phyloP scores from a whole-genome alignment of 2,888 invertebrate species.

The Pilophorus perplexus region DNA sequence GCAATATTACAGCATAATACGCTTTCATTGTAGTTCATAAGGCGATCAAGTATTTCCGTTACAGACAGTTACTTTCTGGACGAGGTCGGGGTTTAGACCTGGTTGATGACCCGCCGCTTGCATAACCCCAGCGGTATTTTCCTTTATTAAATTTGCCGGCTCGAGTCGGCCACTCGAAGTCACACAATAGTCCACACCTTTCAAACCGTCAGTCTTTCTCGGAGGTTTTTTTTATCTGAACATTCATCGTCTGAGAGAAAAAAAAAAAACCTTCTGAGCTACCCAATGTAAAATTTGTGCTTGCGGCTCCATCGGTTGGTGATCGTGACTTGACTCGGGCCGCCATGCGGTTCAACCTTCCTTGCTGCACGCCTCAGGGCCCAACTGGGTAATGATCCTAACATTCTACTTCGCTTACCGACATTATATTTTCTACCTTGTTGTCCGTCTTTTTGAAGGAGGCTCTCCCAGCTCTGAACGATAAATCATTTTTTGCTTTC shows the following conservation, averaged over 20 bases:
- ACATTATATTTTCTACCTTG: too few species aligned
- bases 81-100: too few species aligned
- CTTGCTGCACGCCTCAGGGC: not conserved
- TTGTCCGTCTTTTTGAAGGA: too few species aligned
- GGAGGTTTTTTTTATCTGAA: not conserved
- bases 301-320: not conserved
- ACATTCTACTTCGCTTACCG: not conserved
- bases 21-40: too few species aligned
- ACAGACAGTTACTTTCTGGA: too few species aligned
- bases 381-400: not conserved
- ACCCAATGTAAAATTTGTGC: not conserved
- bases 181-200: too few species aligned
- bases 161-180: too few species aligned
- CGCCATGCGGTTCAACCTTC: not conserved
- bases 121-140: slow-evolving; percentile 3
- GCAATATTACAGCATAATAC: too few species aligned
- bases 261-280: not conserved
- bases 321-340: not conserved
- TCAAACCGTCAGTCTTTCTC: too few species aligned
- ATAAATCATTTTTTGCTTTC: too few species aligned
- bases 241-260: not conserved
- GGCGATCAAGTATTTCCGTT: too few species aligned
- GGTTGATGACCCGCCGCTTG: not conserved
- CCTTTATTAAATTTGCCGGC: slow-evolving; percentile 9
- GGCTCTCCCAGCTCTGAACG: too few species aligned